These are phyloP conservation scores for Ricordea florida DNA, from an alignment of 92 coral and sea anemone genomes.

Conservation along the genomic window DNA sequence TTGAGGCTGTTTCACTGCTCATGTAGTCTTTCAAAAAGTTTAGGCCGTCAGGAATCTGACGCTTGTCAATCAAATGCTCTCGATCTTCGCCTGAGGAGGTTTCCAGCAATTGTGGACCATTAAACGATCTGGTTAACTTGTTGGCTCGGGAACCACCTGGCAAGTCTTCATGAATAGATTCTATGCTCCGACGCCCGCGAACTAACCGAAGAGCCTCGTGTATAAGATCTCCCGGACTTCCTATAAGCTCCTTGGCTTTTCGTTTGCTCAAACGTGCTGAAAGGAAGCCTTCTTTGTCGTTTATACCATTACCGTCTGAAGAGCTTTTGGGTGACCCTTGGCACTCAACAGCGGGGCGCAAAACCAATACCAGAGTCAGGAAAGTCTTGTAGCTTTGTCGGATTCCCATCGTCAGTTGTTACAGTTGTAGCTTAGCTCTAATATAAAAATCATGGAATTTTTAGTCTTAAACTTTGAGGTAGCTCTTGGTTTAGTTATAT, in stretches of 20 bases:
- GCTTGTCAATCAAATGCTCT: slow-evolving; percentile 33
- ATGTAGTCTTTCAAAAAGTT: not conserved
- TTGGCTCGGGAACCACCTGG: not conserved
- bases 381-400: not conserved
- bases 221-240: slow-evolving; percentile 19
- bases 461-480: no score
- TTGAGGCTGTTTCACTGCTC: not conserved
- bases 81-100: not conserved
- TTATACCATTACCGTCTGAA: not conserved
- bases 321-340: no score
- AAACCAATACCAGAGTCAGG: not conserved
- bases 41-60: slow-evolving; percentile 32
- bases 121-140: not conserved
- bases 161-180: slow-evolving; percentile 11
- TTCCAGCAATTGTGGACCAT: not conserved
- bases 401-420: slow-evolving; percentile 2
- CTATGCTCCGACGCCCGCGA: slow-evolving; percentile 21
- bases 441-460: no score
- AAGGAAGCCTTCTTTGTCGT: slow-evolving; percentile 19
- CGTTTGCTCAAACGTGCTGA: slow-evolving; percentile 4
- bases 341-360: not conserved
- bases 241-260: slow-evolving; percentile 24
- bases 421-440: not conserved
- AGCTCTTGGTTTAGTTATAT: no score
- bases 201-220: slow-evolving; percentile 24